These are phyloP conservation scores for Zeus faber DNA, from an alignment of 2,113 vertebrate species.

Conservation along the genomic window DNA sequence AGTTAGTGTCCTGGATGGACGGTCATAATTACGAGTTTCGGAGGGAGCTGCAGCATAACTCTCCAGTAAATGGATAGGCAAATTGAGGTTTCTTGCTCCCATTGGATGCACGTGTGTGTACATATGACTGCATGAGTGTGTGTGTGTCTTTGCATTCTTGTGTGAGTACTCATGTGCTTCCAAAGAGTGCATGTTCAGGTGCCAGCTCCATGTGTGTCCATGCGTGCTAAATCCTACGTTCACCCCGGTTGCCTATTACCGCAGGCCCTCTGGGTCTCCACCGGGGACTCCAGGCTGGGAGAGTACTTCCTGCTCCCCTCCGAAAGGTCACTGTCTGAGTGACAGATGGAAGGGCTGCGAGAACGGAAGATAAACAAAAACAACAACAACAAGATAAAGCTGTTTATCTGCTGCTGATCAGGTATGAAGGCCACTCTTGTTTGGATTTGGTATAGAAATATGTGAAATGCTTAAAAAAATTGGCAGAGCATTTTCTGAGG, in stretches of 20 bases:
- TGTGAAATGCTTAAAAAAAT: too few species aligned
- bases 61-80: too few species aligned
- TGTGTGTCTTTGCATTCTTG: not conserved
- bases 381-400: conserved; percentile 21
- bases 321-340: conserved; percentile 80
- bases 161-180: too few species aligned
- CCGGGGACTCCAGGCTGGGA: conserved; percentile 82
- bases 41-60: too few species aligned
- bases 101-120: not conserved
- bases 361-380: conserved; percentile 1
- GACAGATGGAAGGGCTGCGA: conserved; percentile 77
- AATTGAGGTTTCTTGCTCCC: too few species aligned
- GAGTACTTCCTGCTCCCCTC: conserved; percentile 82
- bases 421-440: conserved; percentile 17
- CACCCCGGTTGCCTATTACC: conserved; percentile 64
- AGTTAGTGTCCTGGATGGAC: too few species aligned
- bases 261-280: conserved; percentile 80
- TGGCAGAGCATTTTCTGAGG: too few species aligned
- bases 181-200: not conserved
- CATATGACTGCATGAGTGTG: not conserved
- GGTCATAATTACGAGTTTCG: too few species aligned
- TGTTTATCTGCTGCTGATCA: conserved; percentile 14
- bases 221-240: conserved; percentile 22
- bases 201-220: not conserved
- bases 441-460: too few species aligned